phyloP scores from a whole-genome alignment of 2,797 vertebrate genomes.

The Heliangelus exortis region DNA sequence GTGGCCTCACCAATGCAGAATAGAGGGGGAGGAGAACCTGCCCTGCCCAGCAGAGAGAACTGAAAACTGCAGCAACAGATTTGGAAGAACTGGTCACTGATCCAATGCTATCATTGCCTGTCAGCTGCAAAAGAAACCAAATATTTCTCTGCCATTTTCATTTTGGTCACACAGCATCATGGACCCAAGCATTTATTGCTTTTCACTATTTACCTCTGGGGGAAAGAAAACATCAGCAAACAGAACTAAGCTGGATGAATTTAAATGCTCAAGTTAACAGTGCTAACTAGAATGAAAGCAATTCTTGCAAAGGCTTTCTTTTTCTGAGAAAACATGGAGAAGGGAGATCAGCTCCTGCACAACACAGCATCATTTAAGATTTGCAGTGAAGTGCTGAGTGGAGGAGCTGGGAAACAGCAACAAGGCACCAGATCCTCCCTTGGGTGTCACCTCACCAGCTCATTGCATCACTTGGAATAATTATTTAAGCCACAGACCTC shows the following conservation, averaged over 20 bases:
- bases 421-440: background rate
- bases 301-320: constrained; percentile 16
- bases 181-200: background rate
- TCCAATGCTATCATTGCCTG: background rate
- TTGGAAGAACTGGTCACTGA: background rate
- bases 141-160: background rate
- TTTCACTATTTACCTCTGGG: background rate
- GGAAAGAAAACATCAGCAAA: constrained; percentile 30
- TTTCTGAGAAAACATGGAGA: background rate
- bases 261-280: background rate
- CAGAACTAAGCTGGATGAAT: background rate
- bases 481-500: background rate
- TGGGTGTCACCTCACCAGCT: fast-evolving
- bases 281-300: background rate
- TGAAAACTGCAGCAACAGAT: background rate
- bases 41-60: background rate
- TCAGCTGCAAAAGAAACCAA: constrained; percentile 18
- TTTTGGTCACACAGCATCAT: constrained; percentile 29
- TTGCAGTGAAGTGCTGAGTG: background rate
- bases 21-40: too few species aligned
- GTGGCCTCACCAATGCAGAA: too few species aligned
- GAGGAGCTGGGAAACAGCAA: background rate
- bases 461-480: background rate
- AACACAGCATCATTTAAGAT: constrained; percentile 13
- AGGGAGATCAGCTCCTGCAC: constrained; percentile 42